Base-by-base conservation (phyloP, 2,888 invertebrate genomes). In the Merodon equestris region DNA sequence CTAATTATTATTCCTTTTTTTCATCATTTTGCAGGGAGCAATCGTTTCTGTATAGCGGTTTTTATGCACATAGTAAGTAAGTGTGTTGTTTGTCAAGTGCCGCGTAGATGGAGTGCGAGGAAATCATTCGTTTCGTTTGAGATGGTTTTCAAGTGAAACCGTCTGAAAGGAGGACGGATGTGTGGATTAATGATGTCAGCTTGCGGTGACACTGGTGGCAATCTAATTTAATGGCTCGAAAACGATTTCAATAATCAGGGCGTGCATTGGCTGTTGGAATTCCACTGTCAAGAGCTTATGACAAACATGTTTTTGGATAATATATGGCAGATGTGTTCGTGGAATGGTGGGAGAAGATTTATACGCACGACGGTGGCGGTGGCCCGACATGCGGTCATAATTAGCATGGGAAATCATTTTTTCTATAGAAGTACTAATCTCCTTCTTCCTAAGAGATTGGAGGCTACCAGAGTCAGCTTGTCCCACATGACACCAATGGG, bases 101-200 rank as follows among this genome's bases (percentile, higher is more conserved):
- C 19, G 1, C 9, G 45, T 54, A 45, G 60, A 81, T 71, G 70
- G 60, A 75, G 81, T 81, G 81, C 75, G 61, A 81, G 70, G 61
- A 81, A 81, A 75, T 81, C 75, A 81, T 81, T 81, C 81, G 81
- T 75, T 75, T 81, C 75, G 74, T 79, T 79, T 74, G 73, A 64
- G 70, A 73, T 68, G 79, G 68, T 51, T 79, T 74, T 70, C 68
- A 64, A 74, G 79, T 79, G 79, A 74, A 79, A 51, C 70, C 42
- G 17, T 19, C 60, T 70, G 34, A 57, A 70, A 57, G 54, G 58
- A 13, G 48, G 56, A 12, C 51, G 79, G 79, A 79, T 70, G 56
- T 40, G 63, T 73, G 74, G 68, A 74, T 79, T 79, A 79, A 79
- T 74, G 79, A 79, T 79, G 68, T 79, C 79, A 79, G 74, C 79